Conservation (phyloP, 2,888 invertebrate genomes). For the Zeuzera pyrina region DNA sequence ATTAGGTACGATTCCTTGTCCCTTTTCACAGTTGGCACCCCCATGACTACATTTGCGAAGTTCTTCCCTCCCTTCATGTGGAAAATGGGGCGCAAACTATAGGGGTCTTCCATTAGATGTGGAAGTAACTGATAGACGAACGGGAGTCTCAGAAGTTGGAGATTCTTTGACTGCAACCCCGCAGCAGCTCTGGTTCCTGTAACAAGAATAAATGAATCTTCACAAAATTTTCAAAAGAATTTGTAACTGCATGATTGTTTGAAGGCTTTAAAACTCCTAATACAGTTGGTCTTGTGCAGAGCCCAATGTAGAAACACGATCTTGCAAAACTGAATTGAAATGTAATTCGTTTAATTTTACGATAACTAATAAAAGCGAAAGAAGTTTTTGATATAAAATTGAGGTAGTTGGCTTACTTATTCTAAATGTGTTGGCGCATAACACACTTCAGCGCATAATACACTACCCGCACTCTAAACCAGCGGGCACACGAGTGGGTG, state of each 20-base stretch:
- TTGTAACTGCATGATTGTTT: neutral
- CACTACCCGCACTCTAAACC: no score
- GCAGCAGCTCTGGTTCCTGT: conserved; percentile 35
- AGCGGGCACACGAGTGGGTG: no score
- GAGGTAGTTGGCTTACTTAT: no score
- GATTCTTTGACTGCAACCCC: conserved; percentile 45
- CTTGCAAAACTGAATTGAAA: no score
- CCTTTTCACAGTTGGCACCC: conserved; percentile 91
- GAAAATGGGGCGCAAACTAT: conserved; percentile 84
- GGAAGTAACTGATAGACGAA: conserved; percentile 90
- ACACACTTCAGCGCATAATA: no score
- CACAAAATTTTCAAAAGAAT: neutral
- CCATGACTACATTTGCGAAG: conserved; percentile 87
- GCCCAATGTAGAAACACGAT: no score
- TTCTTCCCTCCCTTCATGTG: conserved; percentile 81
- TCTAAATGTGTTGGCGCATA: no score
- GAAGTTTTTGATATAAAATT: no score
- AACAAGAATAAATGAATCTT: neutral
- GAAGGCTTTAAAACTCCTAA: neutral
- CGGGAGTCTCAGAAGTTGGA: conserved; percentile 76
- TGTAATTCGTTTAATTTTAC: no score
- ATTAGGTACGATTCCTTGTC: conserved; percentile 91
- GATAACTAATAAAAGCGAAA: neutral
- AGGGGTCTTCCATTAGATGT: conserved; percentile 84
- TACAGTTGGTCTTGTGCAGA: no score